Evolutionary conservation across 1,140 invertebrate genomes (phyloP), one percentile per base, ranked within the genome.

Genomic region (Lutraria rhynchaena): DNA sequence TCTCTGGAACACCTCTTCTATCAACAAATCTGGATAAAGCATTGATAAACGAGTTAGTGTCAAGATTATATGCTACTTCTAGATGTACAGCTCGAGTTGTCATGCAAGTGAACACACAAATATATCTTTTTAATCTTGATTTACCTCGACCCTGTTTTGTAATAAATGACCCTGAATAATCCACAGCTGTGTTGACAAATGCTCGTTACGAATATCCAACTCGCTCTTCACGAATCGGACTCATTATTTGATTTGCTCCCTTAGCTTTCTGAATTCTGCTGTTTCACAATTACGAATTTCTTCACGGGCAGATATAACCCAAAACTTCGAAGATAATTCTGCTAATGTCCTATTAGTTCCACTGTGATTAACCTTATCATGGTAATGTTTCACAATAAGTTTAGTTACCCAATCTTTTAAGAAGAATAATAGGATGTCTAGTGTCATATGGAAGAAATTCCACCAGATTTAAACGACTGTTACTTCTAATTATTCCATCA

Each of bases 31-130:
- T 74, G 31, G 29, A 74, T 3, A 74, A 74, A 13, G 53, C 51
- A 74, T 74, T 74, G 29, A 74, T 13, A 55, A 74, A 57, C 37
- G 31, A 22, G 35, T 74, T 24, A 22, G 49, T 74, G 31, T 37
- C 53, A 33, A 74, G 24, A 24, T 33, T 17, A 11, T 31, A 58
- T 13, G 70, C 70, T 57, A 74, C 33, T 41, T 69, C 37, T n/a
- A 60, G n/a, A 41, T 57, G 70, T 4, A 57, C 53, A 22, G 70
- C 51, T 19, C 70, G 22, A 24, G 24, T 31, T 35, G 51, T 22
- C 22, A 58, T 55, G 53, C 51, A 74, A n/a, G 53, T 74, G 37
- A 33, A 74, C 19, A 74, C 29, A 60, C 70, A 74, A 13, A 74
- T 13, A 3, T 57, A 74, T 46, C 65, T 33, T 58, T 74, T 74